Evolutionary conservation across 2,888 invertebrate species (phyloP), one percentile per base, ranked within the genome.

Genomic region (Cryptocephalus moraei): DNA sequence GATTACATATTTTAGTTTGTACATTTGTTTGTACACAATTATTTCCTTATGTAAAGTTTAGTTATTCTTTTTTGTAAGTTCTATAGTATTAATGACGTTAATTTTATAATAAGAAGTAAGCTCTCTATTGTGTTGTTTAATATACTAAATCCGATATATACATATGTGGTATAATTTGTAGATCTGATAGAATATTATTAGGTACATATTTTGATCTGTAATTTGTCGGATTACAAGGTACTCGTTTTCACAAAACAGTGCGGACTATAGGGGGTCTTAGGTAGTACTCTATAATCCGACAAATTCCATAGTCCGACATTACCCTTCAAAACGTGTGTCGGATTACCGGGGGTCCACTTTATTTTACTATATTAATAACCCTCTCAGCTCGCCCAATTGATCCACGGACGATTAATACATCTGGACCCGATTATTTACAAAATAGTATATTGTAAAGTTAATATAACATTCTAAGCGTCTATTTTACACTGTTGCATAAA

Each of bases 141-240:
- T n/a, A n/a, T n/a, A n/a, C n/a, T n/a, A n/a, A n/a, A n/a, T n/a
- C n/a, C n/a, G n/a, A n/a, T n/a, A n/a, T n/a, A n/a, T n/a, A n/a
- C n/a, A n/a, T n/a, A n/a, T n/a, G n/a, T n/a, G n/a, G n/a, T n/a
- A n/a, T n/a, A n/a, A n/a, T n/a, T n/a, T n/a, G n/a, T n/a, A n/a
- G n/a, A n/a, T n/a, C n/a, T n/a, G n/a, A n/a, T n/a, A n/a, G n/a
- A n/a, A n/a, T n/a, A n/a, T n/a, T n/a, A n/a, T n/a, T n/a, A n/a
- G n/a, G n/a, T n/a, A n/a, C 13, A 11, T 39, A 39, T 13, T 39
- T 34, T 8, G 39, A 39, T 39, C 11, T 39, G 39, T 39, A 39
- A 39, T 39, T 39, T 39, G 39, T 39, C 39, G 39, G 39, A 39
- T 39, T 39, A 39, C 33, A 36, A 43, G 43, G 43, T 43, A 43